Conservation (phyloP, 2,888 invertebrate genomes). For the Brachynemurus nebulosus region DNA sequence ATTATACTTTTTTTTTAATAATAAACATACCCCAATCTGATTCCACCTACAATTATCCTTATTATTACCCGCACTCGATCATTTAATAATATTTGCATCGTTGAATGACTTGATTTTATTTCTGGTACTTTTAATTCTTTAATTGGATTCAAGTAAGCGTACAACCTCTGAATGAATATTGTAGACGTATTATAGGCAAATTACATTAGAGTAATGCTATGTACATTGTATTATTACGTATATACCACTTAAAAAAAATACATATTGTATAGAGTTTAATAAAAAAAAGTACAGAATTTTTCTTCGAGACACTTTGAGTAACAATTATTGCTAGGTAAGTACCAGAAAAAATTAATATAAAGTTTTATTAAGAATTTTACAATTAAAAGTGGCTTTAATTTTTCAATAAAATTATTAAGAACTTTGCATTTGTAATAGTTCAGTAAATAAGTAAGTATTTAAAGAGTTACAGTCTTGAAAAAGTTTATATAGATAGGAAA, state of each 20-base stretch:
- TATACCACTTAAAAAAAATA: background rate
- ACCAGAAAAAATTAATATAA: too few relatives aligned
- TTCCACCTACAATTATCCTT: background rate
- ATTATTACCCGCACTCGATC: conserved; percentile 4
- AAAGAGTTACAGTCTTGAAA: too few relatives aligned
- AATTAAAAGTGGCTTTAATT: too few relatives aligned
- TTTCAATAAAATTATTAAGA: too few relatives aligned
- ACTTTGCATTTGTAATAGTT: too few relatives aligned
- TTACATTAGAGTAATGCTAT: background rate
- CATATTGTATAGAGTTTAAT: background rate
- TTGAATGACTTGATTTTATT: conserved; percentile 6
- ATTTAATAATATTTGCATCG: conserved; percentile 8
- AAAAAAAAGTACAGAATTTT: background rate
- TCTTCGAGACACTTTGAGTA: too few relatives aligned
- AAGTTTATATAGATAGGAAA: too few relatives aligned
- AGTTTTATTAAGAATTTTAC: too few relatives aligned
- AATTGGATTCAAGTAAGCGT: conserved; percentile 11
- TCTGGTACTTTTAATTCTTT: conserved; percentile 9
- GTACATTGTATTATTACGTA: background rate
- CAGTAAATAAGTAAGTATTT: too few relatives aligned
- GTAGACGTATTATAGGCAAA: background rate
- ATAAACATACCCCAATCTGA: too few relatives aligned
- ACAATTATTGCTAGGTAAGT: too few relatives aligned
- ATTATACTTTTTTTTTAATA: too few relatives aligned
- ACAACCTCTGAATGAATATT: background rate